Base-by-base conservation (phyloP, 2,113 vertebrate species). In the Edolisoma coerulescens region DNA sequence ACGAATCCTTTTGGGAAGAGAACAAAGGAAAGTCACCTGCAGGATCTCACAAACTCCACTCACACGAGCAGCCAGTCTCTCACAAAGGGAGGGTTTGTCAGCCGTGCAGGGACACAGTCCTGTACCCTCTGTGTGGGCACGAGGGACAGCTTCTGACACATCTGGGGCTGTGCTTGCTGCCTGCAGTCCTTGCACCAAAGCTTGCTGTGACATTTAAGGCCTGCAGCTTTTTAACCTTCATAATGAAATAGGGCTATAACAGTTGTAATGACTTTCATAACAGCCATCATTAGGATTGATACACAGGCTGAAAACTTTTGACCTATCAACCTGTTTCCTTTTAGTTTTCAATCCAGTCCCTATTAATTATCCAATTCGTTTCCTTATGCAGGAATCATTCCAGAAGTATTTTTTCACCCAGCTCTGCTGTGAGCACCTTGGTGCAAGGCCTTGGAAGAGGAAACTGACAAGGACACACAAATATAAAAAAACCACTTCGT, bases 321-420 rank as follows among this genome's bases (percentile, higher is more conserved):
- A 86, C 42, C 82, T 83, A 92, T 93, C 76, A 70, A 53, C 60
- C 17, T 64, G 68, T 86, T 90, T 88, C 83, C 78, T 80, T 85
- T 71, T 56, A 28, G n/a, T 67, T 94, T 84, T 49, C 85, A 88
- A 64, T 60, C 41, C 39, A 56, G 49, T 53, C 45, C 50, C 73
- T 50, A 49, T 37, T 90, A 84, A 96, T 88, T 56, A 92, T 27
- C 80, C 49, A 78, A 45, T 92, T 88, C 80, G 73, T 56, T 92
- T 89, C 89, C 41, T 68, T 27, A 56, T 60, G 56, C 32, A 90
- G 35, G 18, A 93, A 68, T 80, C 44, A 33, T 56, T 78, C 71
- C 93, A 90, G 56, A 63, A 86, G 47, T 41, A 26, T 47, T 88
- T 93, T 93, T 91, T 86, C 3, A 5, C 39, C 12, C 22, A 80